Evolutionary conservation across 2,888 invertebrate genomes (phyloP).

Genomic region (Dasysyrphus tricinctus): DNA sequence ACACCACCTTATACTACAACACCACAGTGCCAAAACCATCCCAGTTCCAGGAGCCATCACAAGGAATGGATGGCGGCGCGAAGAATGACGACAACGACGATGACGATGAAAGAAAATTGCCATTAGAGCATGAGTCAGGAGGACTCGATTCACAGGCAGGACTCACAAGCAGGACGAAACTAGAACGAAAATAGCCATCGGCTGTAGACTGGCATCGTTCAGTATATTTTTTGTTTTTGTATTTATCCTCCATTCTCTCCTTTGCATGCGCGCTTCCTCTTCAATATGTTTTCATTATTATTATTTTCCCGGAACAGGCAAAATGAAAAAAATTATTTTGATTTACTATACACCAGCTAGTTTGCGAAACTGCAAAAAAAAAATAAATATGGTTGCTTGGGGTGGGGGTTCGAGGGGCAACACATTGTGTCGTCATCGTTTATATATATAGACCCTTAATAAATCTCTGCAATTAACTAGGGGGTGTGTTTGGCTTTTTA

Average conservation of each 20-base stretch:
- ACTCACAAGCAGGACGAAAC: slow-evolving; percentile 39
- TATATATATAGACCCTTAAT: not conserved
- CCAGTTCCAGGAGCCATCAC: too few relatives aligned
- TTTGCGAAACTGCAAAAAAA: not conserved
- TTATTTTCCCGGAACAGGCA: slow-evolving; percentile 57
- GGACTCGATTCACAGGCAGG: not conserved
- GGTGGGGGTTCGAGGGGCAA: not conserved
- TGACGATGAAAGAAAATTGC: slow-evolving; percentile 58
- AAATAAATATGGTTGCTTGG: not conserved
- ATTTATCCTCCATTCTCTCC: slow-evolving; percentile 10
- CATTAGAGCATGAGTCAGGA: slow-evolving; percentile 61
- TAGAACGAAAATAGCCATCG: slow-evolving; percentile 67
- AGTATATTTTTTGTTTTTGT: not conserved
- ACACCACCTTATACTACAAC: not conserved
- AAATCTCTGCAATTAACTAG: slow-evolving; percentile 65
- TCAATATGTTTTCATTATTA: slow-evolving; percentile 72
- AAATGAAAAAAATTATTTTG: slow-evolving; percentile 60
- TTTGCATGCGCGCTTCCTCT: slow-evolving; percentile 57
- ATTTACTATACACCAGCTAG: slow-evolving; percentile 47
- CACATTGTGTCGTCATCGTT: not conserved
- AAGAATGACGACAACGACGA: not conserved
- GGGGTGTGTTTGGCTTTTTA: slow-evolving; percentile 59
- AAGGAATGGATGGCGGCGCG: too few relatives aligned
- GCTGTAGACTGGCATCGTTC: slow-evolving; percentile 66
- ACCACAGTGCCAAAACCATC: not conserved